Evolutionary conservation across 2,113 vertebrate genomes (phyloP), one percentile per base, ranked within the genome.

Genomic region (Thomomys bottae): DNA sequence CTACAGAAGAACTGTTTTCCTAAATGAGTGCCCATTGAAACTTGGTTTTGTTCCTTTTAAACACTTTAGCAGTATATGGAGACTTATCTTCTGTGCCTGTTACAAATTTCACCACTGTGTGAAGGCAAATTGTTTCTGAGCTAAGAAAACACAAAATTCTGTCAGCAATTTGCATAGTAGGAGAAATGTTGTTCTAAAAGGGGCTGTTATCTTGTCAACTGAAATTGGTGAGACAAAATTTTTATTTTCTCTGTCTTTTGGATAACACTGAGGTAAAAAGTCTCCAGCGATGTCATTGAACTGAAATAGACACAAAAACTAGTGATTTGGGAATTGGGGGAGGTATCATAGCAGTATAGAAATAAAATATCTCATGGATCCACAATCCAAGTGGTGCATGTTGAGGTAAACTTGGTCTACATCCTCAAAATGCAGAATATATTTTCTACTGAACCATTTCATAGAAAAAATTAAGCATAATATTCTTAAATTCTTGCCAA

Each of bases 61-160:
- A 79, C 20, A 34, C 40, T 93, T 92, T 79, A 12, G 20, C 87
- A 11, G 49, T 76, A 21, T 90, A 87, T 66, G 64, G 90, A 78
- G 36, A 45, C 38, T 32, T 26, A 38, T 18, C 18, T 95, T 84
- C 14, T 2, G 36, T 59, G 23, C 78, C 5, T 18, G 63, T 89
- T 86, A 84, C 14, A 92, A n/a, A 68, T 89, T 87, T 90, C 72
- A 89, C 72, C 59, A n/a, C 0, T 63, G 12, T 80, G 79, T 84
- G 20, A 88, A 85, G 92, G 30, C 86, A 86, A 96, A 94, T 54
- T 86, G 42, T 87, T 82, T 87, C 49, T 85, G 38, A 83, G 10
- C 67, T 84, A 76, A 87, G 40, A 59, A 93, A 95, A 80, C 45
- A 84, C 38, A 92, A 87, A 87, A 49, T 36, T n/a, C 23, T 84